Percentiles rank a stretch among this genome's conserved stretches.
These are phyloP conservation scores for Metallyticus violacea DNA, from an alignment of 2,888 invertebrate genomes.

Conservation along the genomic window DNA sequence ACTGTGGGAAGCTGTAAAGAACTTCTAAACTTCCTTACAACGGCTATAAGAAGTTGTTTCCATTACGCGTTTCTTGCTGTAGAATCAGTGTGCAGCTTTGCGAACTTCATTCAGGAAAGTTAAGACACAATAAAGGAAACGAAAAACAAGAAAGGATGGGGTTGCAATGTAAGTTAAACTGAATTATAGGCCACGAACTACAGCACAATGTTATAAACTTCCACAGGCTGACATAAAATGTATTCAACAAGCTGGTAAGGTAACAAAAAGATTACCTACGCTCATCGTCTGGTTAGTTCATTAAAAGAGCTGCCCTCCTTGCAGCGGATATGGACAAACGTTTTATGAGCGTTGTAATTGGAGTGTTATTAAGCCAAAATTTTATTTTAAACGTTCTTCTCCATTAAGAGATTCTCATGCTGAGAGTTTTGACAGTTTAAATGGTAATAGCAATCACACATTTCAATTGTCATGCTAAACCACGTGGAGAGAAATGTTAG, in stretches of 20 bases:
- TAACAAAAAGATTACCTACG: background rate
- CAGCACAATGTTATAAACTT: background rate
- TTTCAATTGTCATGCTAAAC: too few relatives aligned
- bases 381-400: too few relatives aligned
- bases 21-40: background rate
- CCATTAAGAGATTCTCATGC: too few relatives aligned
- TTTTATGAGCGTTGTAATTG: too few relatives aligned
- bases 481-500: too few relatives aligned
- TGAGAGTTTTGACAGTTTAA: too few relatives aligned
- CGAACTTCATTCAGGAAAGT: background rate
- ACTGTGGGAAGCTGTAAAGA: background rate
- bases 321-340: too few relatives aligned
- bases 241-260: background rate
- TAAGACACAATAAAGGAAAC: background rate
- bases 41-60: background rate
- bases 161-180: background rate
- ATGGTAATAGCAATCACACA: too few relatives aligned
- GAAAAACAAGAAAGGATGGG: background rate
- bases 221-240: too few relatives aligned
- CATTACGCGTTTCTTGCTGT: background rate
- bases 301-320: background rate
- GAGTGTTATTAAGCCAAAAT: too few relatives aligned
- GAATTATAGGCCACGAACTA: background rate
- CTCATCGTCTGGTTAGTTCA: background rate
- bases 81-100: background rate